phyloP scores from a whole-genome alignment of 2,888 invertebrate species.

The Ariolimax columbianus region DNA sequence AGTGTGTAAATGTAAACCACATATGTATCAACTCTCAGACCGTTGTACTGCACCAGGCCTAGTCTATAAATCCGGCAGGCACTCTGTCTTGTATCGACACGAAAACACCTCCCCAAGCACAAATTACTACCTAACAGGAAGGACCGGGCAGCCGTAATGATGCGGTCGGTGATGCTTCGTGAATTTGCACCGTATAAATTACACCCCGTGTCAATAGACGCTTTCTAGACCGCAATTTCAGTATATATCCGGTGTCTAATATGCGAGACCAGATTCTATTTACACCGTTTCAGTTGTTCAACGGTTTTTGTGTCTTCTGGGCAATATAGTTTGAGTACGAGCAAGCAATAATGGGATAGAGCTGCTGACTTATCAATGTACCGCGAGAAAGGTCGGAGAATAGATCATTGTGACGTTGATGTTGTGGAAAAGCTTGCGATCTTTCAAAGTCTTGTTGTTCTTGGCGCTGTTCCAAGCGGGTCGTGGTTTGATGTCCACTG shows the following conservation, averaged over 20 bases:
- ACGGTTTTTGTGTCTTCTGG: not conserved
- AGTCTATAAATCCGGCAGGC: not conserved
- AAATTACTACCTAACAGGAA: conserved; percentile 11
- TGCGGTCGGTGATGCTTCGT: not conserved
- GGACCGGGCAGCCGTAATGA: conserved; percentile 8
- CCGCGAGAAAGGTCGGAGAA: no score
- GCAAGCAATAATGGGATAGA: not conserved
- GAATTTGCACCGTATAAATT: conserved; percentile 18
- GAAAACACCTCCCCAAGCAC: not conserved
- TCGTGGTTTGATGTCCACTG: no score
- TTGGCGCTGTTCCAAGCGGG: no score
- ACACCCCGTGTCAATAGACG: not conserved
- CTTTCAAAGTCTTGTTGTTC: no score
- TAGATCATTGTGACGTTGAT: no score
- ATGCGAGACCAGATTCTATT: not conserved
- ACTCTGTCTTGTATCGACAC: not conserved
- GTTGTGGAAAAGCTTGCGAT: no score
- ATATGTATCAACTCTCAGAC: no score
- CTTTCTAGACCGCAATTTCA: not conserved
- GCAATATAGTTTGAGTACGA: not conserved
- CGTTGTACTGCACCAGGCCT: no score
- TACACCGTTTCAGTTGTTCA: not conserved
- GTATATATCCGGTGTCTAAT: not conserved
- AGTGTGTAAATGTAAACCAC: no score
- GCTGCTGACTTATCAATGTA: not conserved